Evolutionary conservation across 2,888 invertebrate genomes (phyloP).

Genomic region (Polietes domitor): DNA sequence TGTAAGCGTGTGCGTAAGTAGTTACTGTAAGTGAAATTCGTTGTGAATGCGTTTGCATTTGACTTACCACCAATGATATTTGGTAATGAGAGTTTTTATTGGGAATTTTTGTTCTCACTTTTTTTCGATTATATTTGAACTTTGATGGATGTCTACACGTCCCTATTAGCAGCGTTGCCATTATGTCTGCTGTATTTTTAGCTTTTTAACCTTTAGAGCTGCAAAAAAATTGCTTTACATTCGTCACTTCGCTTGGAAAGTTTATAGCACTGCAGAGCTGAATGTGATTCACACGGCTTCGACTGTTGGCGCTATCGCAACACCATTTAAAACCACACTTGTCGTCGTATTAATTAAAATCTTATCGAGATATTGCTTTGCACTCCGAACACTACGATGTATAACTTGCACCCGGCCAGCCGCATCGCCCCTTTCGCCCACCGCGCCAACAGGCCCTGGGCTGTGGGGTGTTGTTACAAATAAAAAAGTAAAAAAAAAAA

Average conservation of each 20-base stretch:
- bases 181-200: background rate
- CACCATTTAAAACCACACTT: constrained; percentile 55
- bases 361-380: constrained; percentile 54
- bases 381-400: too few species aligned
- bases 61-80: too few species aligned
- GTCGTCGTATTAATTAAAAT: constrained; percentile 48
- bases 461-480: constrained; percentile 10
- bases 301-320: constrained; percentile 2
- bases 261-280: constrained; percentile 8
- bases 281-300: background rate
- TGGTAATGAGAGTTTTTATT: too few species aligned
- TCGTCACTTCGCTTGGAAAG: background rate
- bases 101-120: too few species aligned
- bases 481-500: constrained; percentile 27
- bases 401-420: too few species aligned
- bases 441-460: too few species aligned
- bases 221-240: background rate
- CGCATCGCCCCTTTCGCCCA: too few species aligned
- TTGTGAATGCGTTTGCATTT: background rate
- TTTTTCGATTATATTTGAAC: too few species aligned
- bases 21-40: too few species aligned
- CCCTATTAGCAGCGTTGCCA: background rate
- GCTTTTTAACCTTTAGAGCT: background rate
- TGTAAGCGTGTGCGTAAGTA: too few species aligned
- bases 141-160: background rate